A percentile compares a stretch with the other conserved stretches of the same genome.
Conservation (phyloP, 1,140 invertebrate species). For the Thereuonema tuberculata region DNA sequence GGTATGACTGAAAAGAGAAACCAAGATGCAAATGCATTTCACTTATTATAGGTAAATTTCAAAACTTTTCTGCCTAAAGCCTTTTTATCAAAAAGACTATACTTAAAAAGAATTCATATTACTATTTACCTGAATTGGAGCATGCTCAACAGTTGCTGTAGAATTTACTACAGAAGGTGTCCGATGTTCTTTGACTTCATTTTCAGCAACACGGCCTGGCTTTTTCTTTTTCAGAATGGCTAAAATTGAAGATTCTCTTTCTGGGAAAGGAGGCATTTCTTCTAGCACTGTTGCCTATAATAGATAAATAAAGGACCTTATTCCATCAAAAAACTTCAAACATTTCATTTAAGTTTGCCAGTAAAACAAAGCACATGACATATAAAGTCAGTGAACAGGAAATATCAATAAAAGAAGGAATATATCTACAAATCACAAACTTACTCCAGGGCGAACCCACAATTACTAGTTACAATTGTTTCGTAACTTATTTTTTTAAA, state of each 20-base stretch:
- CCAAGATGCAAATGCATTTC: too few species aligned
- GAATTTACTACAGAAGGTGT: not conserved
- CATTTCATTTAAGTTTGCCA: too few species aligned
- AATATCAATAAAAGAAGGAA: too few species aligned
- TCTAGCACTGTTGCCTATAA: conserved; percentile 84
- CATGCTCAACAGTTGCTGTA: not conserved
- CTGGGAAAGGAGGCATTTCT: conserved; percentile 99
- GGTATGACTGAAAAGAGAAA: too few species aligned
- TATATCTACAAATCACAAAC: too few species aligned
- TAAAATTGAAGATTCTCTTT: conserved; percentile 93
- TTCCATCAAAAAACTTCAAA: too few species aligned
- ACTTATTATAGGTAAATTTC: too few species aligned
- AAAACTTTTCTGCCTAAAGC: too few species aligned
- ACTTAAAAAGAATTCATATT: not conserved
- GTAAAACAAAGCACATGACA: not conserved
- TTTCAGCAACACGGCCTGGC: conserved; percentile 72
- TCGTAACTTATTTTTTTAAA: too few species aligned
- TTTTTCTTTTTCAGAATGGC: conserved; percentile 98
- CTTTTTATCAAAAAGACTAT: too few species aligned
- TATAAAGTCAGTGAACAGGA: conserved; percentile 1
- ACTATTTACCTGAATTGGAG: not conserved
- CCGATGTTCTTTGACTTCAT: conserved; percentile 29
- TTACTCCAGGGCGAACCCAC: too few species aligned
- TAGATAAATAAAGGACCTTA: not conserved
- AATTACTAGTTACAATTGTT: too few species aligned